Base-by-base conservation (phyloP, 2,113 vertebrate species). In the Puffinus mauretanicus region DNA sequence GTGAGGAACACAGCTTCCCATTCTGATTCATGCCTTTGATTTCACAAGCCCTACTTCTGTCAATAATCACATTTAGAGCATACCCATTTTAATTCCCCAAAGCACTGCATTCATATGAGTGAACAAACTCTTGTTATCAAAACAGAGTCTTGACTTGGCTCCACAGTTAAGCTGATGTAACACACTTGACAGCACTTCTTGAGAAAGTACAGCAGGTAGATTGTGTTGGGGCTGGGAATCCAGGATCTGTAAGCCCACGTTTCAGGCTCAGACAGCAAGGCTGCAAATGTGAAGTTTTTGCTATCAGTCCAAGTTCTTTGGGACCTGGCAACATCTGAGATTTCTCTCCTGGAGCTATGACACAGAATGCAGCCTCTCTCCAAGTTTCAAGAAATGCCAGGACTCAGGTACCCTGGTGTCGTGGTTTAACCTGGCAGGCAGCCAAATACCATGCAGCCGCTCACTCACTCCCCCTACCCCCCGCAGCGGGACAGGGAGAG, bases 41-140 rank as follows among this genome's bases (percentile, higher is more conserved):
- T 91, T 94, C 42, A 86, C 60, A 64, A 80, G 26, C 40, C 27
- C 52, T 92, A 12, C 76, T 92, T 91, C 93, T 86, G 62, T 96
- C 88, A 94, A 42, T 94, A 93, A 82, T 60, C 72, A 38, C 38
- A 71, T 94, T 95, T 91, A 92, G 22, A 96, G 10, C 25, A 66
- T 16, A 51, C 94, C 38, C 13, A 38, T 70, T 70, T 93, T 66
- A 73, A 91, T 58, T 83, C 83, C 67, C 54, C 16, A 34, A 57
- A 81, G 61, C 7, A 71, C 19, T 34, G 27, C 27, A 70, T 92
- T 75, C 71, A 20, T 58, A 51, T 30, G 38, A 81, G 6, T 77
- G 55, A 95, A 64, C 29, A 55, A 86, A 44, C 2, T 29, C 11
- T 2, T 81, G 7, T 40, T 83, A 75, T 40, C 54, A 70, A 67